phyloP scores from a whole-genome alignment of 2,888 invertebrate species.

The Cheilosia vulpina region DNA sequence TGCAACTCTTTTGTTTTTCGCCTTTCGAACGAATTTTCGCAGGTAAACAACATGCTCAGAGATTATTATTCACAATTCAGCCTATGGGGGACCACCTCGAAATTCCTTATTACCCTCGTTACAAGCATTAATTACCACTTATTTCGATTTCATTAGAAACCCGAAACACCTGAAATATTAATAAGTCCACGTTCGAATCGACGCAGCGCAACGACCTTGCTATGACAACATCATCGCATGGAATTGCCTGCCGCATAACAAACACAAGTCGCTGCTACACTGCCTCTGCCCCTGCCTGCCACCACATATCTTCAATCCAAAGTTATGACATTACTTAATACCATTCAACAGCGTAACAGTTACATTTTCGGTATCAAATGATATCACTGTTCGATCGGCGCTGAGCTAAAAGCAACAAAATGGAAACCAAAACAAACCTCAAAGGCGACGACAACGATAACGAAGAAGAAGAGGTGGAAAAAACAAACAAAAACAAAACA shows the following conservation, averaged over 20 bases:
- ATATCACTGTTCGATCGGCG: slow-evolving; percentile 64
- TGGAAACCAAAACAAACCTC: slow-evolving; percentile 17
- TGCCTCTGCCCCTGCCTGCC: slow-evolving; percentile 6
- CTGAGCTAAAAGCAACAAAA: background rate
- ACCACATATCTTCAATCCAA: slow-evolving; percentile 21
- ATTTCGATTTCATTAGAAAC: slow-evolving; percentile 26
- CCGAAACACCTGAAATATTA: slow-evolving; percentile 42
- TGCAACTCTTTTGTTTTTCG: slow-evolving; percentile 4
- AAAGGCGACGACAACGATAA: background rate
- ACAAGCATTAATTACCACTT: slow-evolving; percentile 24
- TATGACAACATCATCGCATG: slow-evolving; percentile 66
- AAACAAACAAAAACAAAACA: slow-evolving; percentile 69
- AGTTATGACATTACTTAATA: slow-evolving; percentile 71
- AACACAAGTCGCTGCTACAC: slow-evolving; percentile 5
- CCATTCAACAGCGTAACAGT: slow-evolving; percentile 67
- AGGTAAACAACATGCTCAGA: background rate
- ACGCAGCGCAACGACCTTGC: slow-evolving; percentile 70
- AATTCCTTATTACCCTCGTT: slow-evolving; percentile 20
- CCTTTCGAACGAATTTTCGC: background rate
- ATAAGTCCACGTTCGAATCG: slow-evolving; percentile 30
- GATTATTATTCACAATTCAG: slow-evolving; percentile 2
- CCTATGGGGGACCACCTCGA: background rate
- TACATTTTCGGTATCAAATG: slow-evolving; percentile 72
- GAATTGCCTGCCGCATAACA: slow-evolving; percentile 55
- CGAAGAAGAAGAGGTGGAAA: slow-evolving; percentile 26